Percentiles rank a stretch among this genome's conserved stretches.
phyloP scores from a whole-genome alignment of 2,113 vertebrate genomes.

The Rhea americana region DNA sequence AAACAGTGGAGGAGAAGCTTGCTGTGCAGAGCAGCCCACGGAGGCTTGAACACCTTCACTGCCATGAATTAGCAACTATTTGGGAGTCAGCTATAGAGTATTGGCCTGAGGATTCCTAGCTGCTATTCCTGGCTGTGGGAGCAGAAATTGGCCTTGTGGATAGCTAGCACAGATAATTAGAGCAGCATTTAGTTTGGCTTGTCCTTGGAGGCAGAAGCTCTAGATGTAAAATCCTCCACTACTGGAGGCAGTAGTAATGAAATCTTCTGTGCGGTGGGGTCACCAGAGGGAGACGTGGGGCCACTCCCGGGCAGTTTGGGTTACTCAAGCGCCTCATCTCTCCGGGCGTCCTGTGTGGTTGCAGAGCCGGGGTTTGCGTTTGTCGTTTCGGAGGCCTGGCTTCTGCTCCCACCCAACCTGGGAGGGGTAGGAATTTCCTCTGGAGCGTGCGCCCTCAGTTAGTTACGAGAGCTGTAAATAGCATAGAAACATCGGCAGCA shows the following conservation, averaged over 20 bases:
- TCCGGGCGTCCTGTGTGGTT: not conserved
- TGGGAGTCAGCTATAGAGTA: not conserved
- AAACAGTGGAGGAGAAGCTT: not conserved
- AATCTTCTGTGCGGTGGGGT: not conserved
- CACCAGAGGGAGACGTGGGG: not conserved
- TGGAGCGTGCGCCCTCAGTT: accelerated
- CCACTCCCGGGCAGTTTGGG: accelerated
- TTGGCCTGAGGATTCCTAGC: conserved; percentile 64
- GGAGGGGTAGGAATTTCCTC: not conserved
- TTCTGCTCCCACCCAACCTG: not conserved
- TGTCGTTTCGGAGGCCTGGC: not conserved
- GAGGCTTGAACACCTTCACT: conserved; percentile 10
- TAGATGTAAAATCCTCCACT: conserved; percentile 19
- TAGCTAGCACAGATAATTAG: conserved; percentile 61
- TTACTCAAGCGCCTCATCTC: not conserved
- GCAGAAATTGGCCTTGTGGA: conserved; percentile 26
- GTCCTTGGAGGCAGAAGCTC: conserved; percentile 60
- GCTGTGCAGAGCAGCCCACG: not conserved
- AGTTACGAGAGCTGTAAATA: not conserved
- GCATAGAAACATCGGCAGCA: accelerated
- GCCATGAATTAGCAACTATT: not conserved
- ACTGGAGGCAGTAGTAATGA: not conserved
- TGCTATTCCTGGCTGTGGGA: conserved; percentile 69
- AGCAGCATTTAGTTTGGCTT: conserved; percentile 31
- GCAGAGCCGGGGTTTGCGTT: not conserved